These are phyloP conservation scores for Sminthurinus aureus DNA, from an alignment of 2,888 invertebrate species.

Conservation along the genomic window DNA sequence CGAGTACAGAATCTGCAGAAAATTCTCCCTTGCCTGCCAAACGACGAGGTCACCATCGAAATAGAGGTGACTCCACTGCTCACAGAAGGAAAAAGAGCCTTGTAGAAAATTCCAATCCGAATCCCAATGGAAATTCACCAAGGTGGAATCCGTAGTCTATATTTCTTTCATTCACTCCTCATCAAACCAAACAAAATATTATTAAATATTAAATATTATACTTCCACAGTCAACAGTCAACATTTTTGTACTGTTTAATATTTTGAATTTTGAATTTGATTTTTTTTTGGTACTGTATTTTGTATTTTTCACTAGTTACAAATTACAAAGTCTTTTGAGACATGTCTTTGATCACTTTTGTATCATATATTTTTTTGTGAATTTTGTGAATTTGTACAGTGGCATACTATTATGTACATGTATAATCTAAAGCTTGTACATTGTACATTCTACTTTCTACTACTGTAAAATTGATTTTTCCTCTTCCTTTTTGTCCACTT, in stretches of 20 bases:
- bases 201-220: too few species aligned
- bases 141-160: slow-evolving; percentile 29
- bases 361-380: not conserved
- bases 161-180: too few species aligned
- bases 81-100: slow-evolving; percentile 35
- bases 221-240: too few species aligned
- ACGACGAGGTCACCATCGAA: slow-evolving; percentile 26
- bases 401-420: too few species aligned
- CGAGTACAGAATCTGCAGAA: slow-evolving; percentile 34
- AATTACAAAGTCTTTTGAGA: too few species aligned
- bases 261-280: not conserved
- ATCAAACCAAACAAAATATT: too few species aligned
- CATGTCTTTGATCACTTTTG: not conserved
- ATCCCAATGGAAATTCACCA: slow-evolving; percentile 9
- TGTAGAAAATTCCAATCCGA: not conserved
- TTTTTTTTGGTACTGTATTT: slow-evolving; percentile 2
- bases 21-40: slow-evolving; percentile 34
- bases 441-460: too few species aligned
- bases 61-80: slow-evolving; percentile 30
- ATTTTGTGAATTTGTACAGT: too few species aligned
- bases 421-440: too few species aligned
- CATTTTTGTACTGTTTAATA: too few species aligned
- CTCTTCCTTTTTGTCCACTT: not conserved
- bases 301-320: not conserved
- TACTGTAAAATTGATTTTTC: too few species aligned